phyloP scores from a whole-genome alignment of 2,888 invertebrate species.

The Lasioglossum villosulum region DNA sequence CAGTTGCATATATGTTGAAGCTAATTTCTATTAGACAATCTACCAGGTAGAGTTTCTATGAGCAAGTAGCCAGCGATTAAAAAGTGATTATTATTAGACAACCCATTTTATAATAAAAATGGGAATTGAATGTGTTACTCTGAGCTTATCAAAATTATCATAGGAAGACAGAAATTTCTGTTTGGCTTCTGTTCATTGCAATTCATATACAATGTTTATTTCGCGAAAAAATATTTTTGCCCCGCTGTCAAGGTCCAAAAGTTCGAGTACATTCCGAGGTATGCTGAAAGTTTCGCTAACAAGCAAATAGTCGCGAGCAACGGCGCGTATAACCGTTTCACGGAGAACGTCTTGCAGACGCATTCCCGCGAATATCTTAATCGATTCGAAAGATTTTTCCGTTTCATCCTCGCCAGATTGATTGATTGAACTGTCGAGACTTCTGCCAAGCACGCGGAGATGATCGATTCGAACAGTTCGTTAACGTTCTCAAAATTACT shows the following conservation, averaged over 20 bases:
- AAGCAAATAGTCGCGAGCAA: background rate
- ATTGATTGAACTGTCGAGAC: slow-evolving; percentile 3
- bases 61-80: too few species aligned
- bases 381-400: background rate
- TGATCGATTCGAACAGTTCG: background rate
- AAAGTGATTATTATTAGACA: too few species aligned
- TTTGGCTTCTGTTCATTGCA: too few species aligned
- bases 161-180: too few species aligned
- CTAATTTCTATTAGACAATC: too few species aligned
- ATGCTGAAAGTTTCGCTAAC: background rate
- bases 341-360: background rate
- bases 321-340: background rate
- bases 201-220: background rate
- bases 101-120: too few species aligned
- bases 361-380: slow-evolving; percentile 6
- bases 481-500: background rate
- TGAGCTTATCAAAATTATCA: too few species aligned
- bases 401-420: background rate
- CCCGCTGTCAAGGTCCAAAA: too few species aligned
- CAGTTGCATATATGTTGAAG: background rate
- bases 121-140: too few species aligned
- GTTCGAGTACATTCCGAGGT: background rate
- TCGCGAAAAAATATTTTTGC: background rate
- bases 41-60: too few species aligned
- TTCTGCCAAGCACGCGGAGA: background rate